A percentile compares a stretch with the other conserved stretches of the same genome.
Conservation (phyloP, 2,797 vertebrate species). For the Sphaeramia orbicularis region DNA sequence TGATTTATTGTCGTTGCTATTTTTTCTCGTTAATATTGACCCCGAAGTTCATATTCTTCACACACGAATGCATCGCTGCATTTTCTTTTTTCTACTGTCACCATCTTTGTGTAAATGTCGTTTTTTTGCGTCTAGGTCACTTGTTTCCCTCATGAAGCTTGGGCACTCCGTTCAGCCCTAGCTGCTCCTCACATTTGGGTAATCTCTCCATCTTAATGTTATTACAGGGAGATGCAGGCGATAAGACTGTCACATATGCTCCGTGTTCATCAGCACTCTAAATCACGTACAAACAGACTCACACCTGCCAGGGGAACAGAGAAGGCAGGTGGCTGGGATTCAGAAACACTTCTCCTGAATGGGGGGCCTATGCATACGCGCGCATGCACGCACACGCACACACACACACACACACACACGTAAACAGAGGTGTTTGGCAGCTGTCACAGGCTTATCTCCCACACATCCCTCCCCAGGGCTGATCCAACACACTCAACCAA, state of each 20-base stretch:
- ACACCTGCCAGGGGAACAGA: slow-evolving; percentile 71
- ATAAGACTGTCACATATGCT: slow-evolving; percentile 71
- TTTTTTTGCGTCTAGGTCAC: neutral
- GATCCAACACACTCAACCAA: slow-evolving; percentile 64
- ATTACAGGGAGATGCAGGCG: slow-evolving; percentile 62
- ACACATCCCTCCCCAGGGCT: slow-evolving; percentile 68
- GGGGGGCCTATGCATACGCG: slow-evolving; percentile 45
- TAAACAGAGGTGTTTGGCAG: slow-evolving; percentile 79
- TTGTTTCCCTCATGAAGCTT: neutral
- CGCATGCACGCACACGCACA: slow-evolving; percentile 34
- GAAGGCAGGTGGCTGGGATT: slow-evolving; percentile 78
- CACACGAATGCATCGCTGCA: neutral
- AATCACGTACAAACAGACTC: slow-evolving; percentile 63
- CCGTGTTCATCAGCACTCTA: slow-evolving; percentile 47
- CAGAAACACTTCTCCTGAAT: slow-evolving; percentile 67
- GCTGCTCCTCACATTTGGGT: slow-evolving; percentile 54
- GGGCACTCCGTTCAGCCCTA: slow-evolving; percentile 8
- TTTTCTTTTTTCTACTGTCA: slow-evolving; percentile 7
- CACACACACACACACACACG: slow-evolving; percentile 27
- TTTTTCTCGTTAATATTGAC: slow-evolving; percentile 45
- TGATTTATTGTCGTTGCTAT: slow-evolving; percentile 53
- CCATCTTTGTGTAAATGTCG: neutral
- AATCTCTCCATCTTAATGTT: slow-evolving; percentile 76
- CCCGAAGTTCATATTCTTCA: slow-evolving; percentile 18
- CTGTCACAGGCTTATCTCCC: slow-evolving; percentile 81